A percentile compares a stretch with the other conserved stretches of the same genome.
These are phyloP conservation scores for Scaptomyza graminum DNA, from an alignment of 1,140 invertebrate genomes.

Conservation along the genomic window DNA sequence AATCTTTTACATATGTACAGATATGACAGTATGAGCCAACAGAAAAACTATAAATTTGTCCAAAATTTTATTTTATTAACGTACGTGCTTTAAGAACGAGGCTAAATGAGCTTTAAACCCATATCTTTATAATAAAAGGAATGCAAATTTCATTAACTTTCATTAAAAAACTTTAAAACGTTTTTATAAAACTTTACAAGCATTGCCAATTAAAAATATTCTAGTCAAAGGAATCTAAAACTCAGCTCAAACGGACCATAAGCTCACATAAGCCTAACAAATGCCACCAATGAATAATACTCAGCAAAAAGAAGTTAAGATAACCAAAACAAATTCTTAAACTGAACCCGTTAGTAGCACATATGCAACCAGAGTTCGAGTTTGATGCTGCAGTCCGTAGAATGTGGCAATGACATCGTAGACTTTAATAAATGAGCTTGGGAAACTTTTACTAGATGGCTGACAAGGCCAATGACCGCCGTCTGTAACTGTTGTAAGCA, in stretches of 20 bases:
- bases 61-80: not conserved
- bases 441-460: slow-evolving; percentile 13
- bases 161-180: not conserved
- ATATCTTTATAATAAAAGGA: not conserved
- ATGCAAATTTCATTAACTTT: not conserved
- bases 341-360: slow-evolving; percentile 4
- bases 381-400: not conserved
- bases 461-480: slow-evolving; percentile 5
- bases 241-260: no score
- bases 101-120: not conserved
- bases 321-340: not conserved
- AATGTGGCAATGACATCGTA: not conserved
- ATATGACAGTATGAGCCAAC: not conserved
- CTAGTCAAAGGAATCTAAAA: not conserved
- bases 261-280: not conserved
- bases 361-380: not conserved
- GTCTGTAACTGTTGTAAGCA: slow-evolving; percentile 30
- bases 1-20: not conserved
- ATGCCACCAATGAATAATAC: not conserved
- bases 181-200: not conserved
- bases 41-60: not conserved
- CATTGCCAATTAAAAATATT: no score
- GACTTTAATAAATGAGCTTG: slow-evolving; percentile 30
- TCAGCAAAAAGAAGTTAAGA: not conserved
- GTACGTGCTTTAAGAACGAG: not conserved